Percentiles rank a stretch among this genome's conserved stretches.
Evolutionary conservation across 1,140 invertebrate species (phyloP).

Genomic region (Zaprionus davidi): DNA sequence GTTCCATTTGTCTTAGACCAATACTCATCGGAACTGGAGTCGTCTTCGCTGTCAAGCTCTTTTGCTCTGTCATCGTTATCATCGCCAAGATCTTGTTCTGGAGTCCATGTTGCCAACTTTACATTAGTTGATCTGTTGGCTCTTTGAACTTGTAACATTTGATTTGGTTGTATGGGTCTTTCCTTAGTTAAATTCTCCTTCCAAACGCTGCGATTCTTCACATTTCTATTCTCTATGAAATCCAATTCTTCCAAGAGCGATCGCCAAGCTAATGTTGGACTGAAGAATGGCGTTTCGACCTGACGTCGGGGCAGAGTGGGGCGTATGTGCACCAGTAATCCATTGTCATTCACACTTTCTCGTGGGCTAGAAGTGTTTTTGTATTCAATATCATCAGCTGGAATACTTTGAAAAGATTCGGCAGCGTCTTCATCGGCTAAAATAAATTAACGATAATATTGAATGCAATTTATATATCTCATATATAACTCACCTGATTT

Average conservation of each 20-base stretch:
- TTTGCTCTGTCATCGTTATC: slow-evolving; percentile 87
- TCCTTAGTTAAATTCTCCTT: slow-evolving; percentile 11
- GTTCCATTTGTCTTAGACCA: slow-evolving; percentile 54
- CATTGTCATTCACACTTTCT: slow-evolving; percentile 77
- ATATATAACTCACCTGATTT: background rate
- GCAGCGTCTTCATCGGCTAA: slow-evolving; percentile 20
- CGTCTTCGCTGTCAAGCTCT: slow-evolving; percentile 78
- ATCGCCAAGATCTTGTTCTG: slow-evolving; percentile 89
- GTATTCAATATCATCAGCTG: slow-evolving; percentile 35
- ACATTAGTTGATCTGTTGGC: slow-evolving; percentile 19
- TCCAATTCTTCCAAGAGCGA: slow-evolving; percentile 85
- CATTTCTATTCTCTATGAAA: slow-evolving; percentile 18
- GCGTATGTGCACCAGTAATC: slow-evolving; percentile 89
- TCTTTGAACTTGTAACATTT: slow-evolving; percentile 17
- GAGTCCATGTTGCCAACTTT: slow-evolving; percentile 88
- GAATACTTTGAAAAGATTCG: slow-evolving; percentile 1
- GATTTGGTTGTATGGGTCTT: slow-evolving; percentile 42
- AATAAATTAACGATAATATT: background rate
- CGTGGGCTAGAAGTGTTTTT: slow-evolving; percentile 23
- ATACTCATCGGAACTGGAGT: slow-evolving; percentile 55
- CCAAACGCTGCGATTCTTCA: slow-evolving; percentile 12
- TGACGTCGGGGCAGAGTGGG: slow-evolving; percentile 92
- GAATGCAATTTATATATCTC: background rate
- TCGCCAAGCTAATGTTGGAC: slow-evolving; percentile 92
- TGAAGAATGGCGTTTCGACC: slow-evolving; percentile 90